Base-by-base conservation (phyloP, 92 coral and sea anemone species). In the Umimayanthus kanabou region DNA sequence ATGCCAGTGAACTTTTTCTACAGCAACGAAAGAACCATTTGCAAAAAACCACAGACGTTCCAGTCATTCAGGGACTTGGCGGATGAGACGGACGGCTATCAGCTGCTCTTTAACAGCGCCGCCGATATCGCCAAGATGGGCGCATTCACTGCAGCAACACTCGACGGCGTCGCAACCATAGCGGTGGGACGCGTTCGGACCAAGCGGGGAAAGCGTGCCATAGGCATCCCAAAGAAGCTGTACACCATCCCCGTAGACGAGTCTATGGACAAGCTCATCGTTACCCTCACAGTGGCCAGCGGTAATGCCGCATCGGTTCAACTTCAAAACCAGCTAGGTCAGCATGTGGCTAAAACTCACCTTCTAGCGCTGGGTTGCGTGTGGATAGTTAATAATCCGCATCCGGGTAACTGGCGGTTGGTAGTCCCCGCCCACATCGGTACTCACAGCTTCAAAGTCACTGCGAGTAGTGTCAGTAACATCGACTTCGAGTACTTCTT, bases 241-340 rank as follows among this genome's bases (percentile, higher is more conserved):
- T 94, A 94, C 76, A 37, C 87, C 49, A 92, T 95, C 37, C 93
- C 95, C 0, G 95, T 95, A 20, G 98, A 95, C 83, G 90, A 89
- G 30, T 89, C 95, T 55, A 88, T 95, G 37, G 73, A 80, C 30
- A 90, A 88, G 13, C 39, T 95, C n/a, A 84, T 94, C 20, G 89
- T 95, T 22, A 88, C 96, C 4, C 81, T 87, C n/a, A 87, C 89
- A 42, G 80, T 89, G 85, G 78, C 92, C 20, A 84, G 82, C 43
- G 73, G 85, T 6, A 73, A 47, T 37, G 69, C 75, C 7, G 39
- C 71, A 57, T 85, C 65, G 23, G 92, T 94, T 33, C 49, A 74
- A 47, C 93, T 95, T 25, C 81, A 86, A 9, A 89, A 93, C 71
- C 93, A 96, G 9, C 71, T 79, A 65, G 87, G 92, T 25, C 58